Evolutionary conservation across 2,888 invertebrate genomes (phyloP).

Genomic region (Dolichopus griseipennis): DNA sequence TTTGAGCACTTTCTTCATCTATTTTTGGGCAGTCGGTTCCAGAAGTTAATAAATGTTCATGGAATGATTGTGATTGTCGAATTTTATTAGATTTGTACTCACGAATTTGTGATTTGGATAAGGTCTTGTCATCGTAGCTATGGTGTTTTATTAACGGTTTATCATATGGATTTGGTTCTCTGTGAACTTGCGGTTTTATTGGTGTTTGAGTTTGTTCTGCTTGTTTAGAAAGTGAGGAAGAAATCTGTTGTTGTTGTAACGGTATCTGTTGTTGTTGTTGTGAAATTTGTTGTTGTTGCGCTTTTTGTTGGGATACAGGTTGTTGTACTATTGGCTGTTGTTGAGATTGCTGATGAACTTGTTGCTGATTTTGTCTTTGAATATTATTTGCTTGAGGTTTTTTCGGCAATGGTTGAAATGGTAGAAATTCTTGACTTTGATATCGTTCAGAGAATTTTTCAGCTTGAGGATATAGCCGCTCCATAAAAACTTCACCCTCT

Average conservation of each 20-base stretch:
- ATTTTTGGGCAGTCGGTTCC: constrained; percentile 46
- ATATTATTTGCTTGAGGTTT: constrained; percentile 21
- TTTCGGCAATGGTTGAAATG: constrained; percentile 41
- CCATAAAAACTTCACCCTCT: constrained; percentile 45
- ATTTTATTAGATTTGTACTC: constrained; percentile 55
- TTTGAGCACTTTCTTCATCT: constrained; percentile 42
- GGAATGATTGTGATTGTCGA: constrained; percentile 56
- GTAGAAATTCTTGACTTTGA: constrained; percentile 55
- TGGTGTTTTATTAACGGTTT: constrained; percentile 55
- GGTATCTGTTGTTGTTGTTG: constrained; percentile 25
- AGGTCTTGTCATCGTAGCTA: constrained; percentile 56
- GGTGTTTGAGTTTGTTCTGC: constrained; percentile 20
- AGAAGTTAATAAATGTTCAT: constrained; percentile 53
- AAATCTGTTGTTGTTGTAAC: not conserved
- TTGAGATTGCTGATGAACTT: constrained; percentile 29
- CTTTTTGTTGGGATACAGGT: constrained; percentile 11
- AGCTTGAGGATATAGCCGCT: constrained; percentile 53
- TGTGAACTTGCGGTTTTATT: constrained; percentile 35
- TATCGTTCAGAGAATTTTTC: constrained; percentile 56
- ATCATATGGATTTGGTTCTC: constrained; percentile 45
- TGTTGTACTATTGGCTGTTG: constrained; percentile 24
- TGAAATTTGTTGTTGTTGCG: constrained; percentile 15
- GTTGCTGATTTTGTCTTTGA: constrained; percentile 33
- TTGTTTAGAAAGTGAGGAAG: constrained; percentile 43
- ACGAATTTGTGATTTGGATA: constrained; percentile 55